Evolutionary conservation across 2,888 invertebrate species (phyloP).

Genomic region (Myathropa florea): DNA sequence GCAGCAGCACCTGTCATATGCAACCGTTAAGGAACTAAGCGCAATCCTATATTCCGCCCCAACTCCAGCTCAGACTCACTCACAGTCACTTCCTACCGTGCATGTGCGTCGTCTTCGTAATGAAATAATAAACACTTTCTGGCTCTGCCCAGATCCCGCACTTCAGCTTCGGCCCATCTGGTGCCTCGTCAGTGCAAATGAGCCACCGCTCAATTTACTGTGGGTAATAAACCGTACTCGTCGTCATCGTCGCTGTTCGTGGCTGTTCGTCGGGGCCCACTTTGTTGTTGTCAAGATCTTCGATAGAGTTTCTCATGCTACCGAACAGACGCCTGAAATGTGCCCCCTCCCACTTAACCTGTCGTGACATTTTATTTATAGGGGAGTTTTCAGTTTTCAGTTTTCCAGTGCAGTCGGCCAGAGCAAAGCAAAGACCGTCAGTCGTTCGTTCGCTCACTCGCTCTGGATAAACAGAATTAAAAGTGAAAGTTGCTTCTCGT

Average conservation of each 20-base stretch:
- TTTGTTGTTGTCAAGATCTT: conserved; percentile 23
- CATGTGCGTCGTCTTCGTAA: conserved; percentile 49
- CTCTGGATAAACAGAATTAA: conserved; percentile 42
- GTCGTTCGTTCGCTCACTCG: not conserved
- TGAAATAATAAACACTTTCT: conserved; percentile 69
- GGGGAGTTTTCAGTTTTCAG: conserved; percentile 1
- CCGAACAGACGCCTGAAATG: conserved; percentile 42
- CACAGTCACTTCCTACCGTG: conserved; percentile 46
- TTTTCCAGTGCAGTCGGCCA: conserved; percentile 49
- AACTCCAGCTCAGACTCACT: conserved; percentile 8
- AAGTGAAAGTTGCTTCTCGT: conserved; percentile 63
- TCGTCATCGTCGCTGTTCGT: conserved; percentile 10
- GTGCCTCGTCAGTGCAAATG: conserved; percentile 35
- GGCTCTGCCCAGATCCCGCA: conserved; percentile 15
- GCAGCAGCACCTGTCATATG: conserved; percentile 60
- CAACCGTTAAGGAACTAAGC: conserved; percentile 38
- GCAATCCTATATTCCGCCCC: conserved; percentile 10
- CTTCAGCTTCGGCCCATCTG: not conserved
- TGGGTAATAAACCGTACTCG: conserved; percentile 54
- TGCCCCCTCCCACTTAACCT: conserved; percentile 69
- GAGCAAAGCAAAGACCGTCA: not conserved
- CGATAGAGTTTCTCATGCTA: conserved; percentile 62
- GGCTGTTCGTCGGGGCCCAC: not conserved
- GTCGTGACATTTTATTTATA: conserved; percentile 68
- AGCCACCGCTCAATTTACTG: conserved; percentile 59